Evolutionary conservation across 2,888 invertebrate species (phyloP).

Genomic region (Pinctada fucata): DNA sequence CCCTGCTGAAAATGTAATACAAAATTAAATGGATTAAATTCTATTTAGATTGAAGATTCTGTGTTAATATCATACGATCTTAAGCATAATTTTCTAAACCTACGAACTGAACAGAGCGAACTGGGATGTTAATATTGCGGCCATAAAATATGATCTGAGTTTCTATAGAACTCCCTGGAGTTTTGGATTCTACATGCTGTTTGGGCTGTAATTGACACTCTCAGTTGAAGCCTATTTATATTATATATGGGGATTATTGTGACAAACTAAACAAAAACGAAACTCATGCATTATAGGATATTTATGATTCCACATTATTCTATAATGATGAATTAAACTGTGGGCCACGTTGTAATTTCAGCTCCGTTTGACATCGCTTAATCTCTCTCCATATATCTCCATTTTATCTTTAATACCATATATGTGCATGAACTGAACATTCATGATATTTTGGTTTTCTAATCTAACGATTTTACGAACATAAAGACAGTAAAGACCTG

Average conservation of each 20-base stretch:
- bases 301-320: not conserved
- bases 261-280: constrained; percentile 10
- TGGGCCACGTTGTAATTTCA: not conserved
- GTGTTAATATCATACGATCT: constrained; percentile 24
- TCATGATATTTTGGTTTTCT: no score
- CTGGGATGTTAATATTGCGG: constrained; percentile 21
- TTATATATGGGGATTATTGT: constrained; percentile 23
- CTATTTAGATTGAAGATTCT: constrained; percentile 33
- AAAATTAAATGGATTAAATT: constrained; percentile 42
- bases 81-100: constrained; percentile 28
- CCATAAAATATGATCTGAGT: constrained; percentile 10
- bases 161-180: constrained; percentile 11
- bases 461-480: no score
- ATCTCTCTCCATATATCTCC: not conserved
- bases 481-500: no score
- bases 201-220: constrained; percentile 6
- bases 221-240: constrained; percentile 22
- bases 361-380: not conserved
- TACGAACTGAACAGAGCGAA: constrained; percentile 15
- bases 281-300: not conserved
- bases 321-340: constrained; percentile 7
- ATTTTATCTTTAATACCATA: not conserved
- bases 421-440: no score
- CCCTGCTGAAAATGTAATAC: constrained; percentile 32
- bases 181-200: constrained; percentile 13